phyloP scores from a whole-genome alignment of 1,140 invertebrate species.

The Tyrophagus putrescentiae region DNA sequence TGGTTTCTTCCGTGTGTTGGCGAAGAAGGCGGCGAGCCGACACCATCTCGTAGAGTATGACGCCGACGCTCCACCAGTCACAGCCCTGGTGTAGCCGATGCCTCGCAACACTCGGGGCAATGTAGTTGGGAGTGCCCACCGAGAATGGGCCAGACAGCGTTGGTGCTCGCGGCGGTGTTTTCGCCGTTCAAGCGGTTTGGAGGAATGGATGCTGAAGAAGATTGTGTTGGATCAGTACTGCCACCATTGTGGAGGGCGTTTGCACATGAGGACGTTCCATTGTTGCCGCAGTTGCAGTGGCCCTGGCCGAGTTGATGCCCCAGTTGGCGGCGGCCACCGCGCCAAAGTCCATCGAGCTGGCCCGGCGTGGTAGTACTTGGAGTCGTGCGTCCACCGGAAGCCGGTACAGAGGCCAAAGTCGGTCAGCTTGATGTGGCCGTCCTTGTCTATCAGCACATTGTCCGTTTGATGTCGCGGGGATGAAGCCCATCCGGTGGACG shows the following conservation, averaged over 20 bases:
- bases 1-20: conserved; percentile 86
- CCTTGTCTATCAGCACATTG: conserved; percentile 88
- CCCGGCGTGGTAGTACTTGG: conserved; percentile 93
- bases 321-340: conserved; percentile 27
- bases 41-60: conserved; percentile 99
- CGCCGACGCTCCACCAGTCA: conserved; percentile 99
- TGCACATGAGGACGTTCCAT: no score
- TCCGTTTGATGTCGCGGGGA: conserved; percentile 98
- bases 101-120: conserved; percentile 85
- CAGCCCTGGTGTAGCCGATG: conserved; percentile 82
- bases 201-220: no score
- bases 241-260: no score
- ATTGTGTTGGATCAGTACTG: no score
- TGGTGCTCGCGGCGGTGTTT: conserved; percentile 68
- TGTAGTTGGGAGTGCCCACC: conserved; percentile 96
- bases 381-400: conserved; percentile 94
- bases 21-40: conserved; percentile 94
- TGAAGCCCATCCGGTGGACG: conserved; percentile 97
- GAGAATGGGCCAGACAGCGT: conserved; percentile 89
- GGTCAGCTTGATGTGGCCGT: conserved; percentile 93
- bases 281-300: no score
- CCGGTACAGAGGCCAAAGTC: conserved; percentile 99
- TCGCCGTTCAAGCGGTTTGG: conserved; percentile 63
- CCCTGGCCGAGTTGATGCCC: conserved; percentile 27
- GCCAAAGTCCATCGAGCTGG: conserved; percentile 84